Evolutionary conservation across 1,140 invertebrate species (phyloP).

Genomic region (Meteorus sp.): DNA sequence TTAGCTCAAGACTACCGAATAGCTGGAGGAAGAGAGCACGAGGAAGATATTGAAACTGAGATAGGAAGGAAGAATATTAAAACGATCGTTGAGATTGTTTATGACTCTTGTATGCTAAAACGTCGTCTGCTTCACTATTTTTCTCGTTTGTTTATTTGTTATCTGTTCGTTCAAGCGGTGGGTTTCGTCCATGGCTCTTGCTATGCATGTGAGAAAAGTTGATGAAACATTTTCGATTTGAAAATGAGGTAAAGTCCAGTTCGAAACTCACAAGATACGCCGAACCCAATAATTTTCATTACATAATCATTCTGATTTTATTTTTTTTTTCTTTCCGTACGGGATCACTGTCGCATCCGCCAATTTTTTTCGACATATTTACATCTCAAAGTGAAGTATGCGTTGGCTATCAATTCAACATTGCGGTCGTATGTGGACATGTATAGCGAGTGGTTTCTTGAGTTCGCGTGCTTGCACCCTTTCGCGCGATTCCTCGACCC

Average conservation of each 20-base stretch:
- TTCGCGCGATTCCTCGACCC: constrained; percentile 18
- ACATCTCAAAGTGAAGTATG: constrained; percentile 31
- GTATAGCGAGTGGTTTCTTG: no score
- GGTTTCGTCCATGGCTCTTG: no score
- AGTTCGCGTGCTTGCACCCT: constrained; percentile 40
- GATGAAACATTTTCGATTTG: not conserved
- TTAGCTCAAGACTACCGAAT: constrained; percentile 30
- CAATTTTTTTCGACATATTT: not conserved
- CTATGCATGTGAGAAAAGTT: no score
- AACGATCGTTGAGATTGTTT: constrained; percentile 10
- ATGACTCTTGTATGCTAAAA: not conserved
- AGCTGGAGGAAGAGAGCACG: not conserved
- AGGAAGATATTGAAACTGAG: constrained; percentile 8
- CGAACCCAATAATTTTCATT: no score
- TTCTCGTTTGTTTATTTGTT: not conserved
- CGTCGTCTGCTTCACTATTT: constrained; percentile 4
- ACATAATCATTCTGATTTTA: no score
- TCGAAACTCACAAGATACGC: not conserved
- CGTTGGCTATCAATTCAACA: constrained; percentile 45
- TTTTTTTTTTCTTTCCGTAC: no score
- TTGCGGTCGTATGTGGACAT: constrained; percentile 37
- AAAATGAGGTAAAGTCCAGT: not conserved
- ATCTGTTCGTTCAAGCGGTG: no score
- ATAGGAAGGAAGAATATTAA: constrained; percentile 14
- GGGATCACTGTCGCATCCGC: not conserved